Evolutionary conservation across 2,797 vertebrate genomes (phyloP).

Genomic region (Atherinosoma microstoma): DNA sequence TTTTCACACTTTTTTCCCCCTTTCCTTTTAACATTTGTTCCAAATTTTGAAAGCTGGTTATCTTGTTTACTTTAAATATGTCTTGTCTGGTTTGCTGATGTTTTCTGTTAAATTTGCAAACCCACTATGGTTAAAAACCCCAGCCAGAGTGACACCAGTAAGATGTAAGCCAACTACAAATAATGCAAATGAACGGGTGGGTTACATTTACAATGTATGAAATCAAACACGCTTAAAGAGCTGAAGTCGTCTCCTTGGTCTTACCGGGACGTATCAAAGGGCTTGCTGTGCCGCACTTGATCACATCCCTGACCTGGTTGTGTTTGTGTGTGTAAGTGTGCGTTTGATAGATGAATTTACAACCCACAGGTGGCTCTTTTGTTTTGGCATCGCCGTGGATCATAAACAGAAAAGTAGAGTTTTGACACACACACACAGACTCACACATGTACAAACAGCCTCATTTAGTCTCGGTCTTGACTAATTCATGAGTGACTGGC

Average conservation of each 20-base stretch:
- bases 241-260: conserved; percentile 10
- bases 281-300: neutral
- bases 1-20: too few relatives aligned
- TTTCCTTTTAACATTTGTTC: too few relatives aligned
- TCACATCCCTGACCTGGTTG: neutral
- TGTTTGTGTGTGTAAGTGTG: neutral
- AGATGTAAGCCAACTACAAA: too few relatives aligned
- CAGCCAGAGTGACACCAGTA: too few relatives aligned
- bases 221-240: conserved; percentile 9
- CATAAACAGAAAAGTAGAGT: neutral
- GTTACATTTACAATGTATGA: too few relatives aligned
- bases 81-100: too few relatives aligned
- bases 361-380: neutral
- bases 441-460: conserved; percentile 19
- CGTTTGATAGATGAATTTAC: neutral
- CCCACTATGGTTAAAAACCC: too few relatives aligned
- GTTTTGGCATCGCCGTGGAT: conserved; percentile 7
- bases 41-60: too few relatives aligned
- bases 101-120: too few relatives aligned
- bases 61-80: too few relatives aligned
- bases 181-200: too few relatives aligned
- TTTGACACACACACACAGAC: neutral
- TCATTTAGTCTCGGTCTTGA: conserved; percentile 44
- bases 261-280: conserved; percentile 13
- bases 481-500: conserved; percentile 64